phyloP scores from a whole-genome alignment of 2,797 vertebrate genomes.

The Danio jaintianensis region DNA sequence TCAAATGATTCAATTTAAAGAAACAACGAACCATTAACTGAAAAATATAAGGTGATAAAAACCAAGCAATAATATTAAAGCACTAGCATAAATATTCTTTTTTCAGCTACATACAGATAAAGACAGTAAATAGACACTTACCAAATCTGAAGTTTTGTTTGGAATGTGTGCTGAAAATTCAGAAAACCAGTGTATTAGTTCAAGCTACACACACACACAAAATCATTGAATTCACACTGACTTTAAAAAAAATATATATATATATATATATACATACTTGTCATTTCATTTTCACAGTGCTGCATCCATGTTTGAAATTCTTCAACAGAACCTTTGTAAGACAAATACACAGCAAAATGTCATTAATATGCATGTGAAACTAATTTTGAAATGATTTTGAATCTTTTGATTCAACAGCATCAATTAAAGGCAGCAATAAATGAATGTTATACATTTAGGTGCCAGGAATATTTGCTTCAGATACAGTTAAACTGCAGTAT shows the following conservation, averaged over 20 bases:
- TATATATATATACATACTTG: conserved; percentile 84
- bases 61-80: neutral
- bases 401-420: neutral
- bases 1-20: neutral
- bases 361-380: neutral
- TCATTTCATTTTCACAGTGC: conserved; percentile 87
- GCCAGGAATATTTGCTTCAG: neutral
- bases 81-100: neutral
- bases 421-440: neutral
- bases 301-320: conserved; percentile 88
- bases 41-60: neutral
- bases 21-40: conserved; percentile 70
- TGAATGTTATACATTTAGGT: neutral
- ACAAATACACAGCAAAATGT: conserved; percentile 3
- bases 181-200: conserved; percentile 31
- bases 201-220: neutral
- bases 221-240: neutral
- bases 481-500: neutral
- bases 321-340: conserved; percentile 80
- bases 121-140: conserved; percentile 33
- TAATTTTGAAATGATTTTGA: neutral
- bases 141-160: conserved; percentile 51
- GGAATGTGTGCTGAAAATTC: conserved; percentile 40
- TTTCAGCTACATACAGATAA: neutral
- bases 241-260: too few relatives aligned